Conservation (phyloP, 2,888 invertebrate genomes). For the Strigamia transsilvanica region DNA sequence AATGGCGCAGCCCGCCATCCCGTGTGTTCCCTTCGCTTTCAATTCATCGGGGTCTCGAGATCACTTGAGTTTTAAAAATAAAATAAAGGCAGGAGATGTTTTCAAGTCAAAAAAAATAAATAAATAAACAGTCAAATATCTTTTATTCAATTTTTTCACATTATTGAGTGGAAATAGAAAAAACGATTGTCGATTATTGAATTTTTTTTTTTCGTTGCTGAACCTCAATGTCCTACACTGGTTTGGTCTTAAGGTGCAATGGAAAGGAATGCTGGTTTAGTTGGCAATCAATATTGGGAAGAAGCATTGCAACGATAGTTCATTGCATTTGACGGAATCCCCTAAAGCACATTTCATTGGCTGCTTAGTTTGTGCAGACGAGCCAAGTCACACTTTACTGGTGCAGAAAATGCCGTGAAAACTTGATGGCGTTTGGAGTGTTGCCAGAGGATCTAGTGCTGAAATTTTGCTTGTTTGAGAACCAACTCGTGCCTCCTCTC, state of each 20-base stretch:
- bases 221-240: no score
- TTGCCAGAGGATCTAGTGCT: background rate
- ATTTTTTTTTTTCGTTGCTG: no score
- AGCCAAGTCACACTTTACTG: slow-evolving; percentile 35
- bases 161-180: no score
- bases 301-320: slow-evolving; percentile 26
- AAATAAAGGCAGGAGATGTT: no score
- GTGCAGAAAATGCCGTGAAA: slow-evolving; percentile 35
- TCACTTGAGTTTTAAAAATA: background rate
- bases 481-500: slow-evolving; percentile 4
- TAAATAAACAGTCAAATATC: no score
- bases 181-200: no score
- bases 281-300: slow-evolving; percentile 10
- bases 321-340: slow-evolving; percentile 38
- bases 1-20: background rate
- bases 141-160: no score
- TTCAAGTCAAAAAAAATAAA: no score
- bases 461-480: slow-evolving; percentile 4
- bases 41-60: background rate
- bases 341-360: slow-evolving; percentile 31
- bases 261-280: background rate
- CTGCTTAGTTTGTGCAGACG: slow-evolving; percentile 35
- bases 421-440: slow-evolving; percentile 26
- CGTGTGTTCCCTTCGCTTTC: slow-evolving; percentile 20
- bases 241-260: background rate